Evolutionary conservation across 2,113 vertebrate genomes (phyloP).

Genomic region (Paracanthobrama guichenoti): DNA sequence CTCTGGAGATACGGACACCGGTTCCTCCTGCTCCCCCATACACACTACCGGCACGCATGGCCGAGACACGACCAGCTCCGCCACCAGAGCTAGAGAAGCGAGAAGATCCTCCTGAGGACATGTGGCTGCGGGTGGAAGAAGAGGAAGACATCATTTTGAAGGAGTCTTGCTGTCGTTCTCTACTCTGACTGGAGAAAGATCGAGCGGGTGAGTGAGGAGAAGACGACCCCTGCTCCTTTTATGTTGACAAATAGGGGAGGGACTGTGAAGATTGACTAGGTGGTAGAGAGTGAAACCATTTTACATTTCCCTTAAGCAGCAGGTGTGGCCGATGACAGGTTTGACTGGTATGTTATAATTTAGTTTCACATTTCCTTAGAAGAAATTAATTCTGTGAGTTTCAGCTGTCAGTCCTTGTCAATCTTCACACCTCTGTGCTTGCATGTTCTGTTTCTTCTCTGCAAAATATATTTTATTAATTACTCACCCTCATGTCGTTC

Average conservation of each 20-base stretch:
- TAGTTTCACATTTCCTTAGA: neutral
- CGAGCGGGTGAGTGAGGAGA: neutral
- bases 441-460: neutral
- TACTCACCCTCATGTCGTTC: too few species aligned
- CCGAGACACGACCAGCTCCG: neutral
- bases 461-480: neutral
- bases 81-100: neutral
- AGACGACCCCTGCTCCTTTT: slow-evolving; percentile 20
- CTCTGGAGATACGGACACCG: slow-evolving; percentile 59
- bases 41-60: slow-evolving; percentile 56
- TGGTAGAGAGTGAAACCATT: neutral
- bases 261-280: slow-evolving; percentile 1
- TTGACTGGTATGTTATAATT: slow-evolving; percentile 8
- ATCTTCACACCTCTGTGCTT: neutral
- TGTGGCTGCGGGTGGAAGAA: slow-evolving; percentile 37
- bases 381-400: neutral
- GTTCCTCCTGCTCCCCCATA: slow-evolving; percentile 58
- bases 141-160: slow-evolving; percentile 32
- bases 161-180: slow-evolving; percentile 18
- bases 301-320: neutral
- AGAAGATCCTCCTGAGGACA: neutral
- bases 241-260: slow-evolving; percentile 20
- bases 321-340: slow-evolving; percentile 6
- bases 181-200: slow-evolving; percentile 43
- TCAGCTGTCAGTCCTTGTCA: neutral